Percentiles rank a stretch among this genome's conserved stretches.
These are phyloP conservation scores for Euschistus heros DNA, from an alignment of 1,140 invertebrate genomes.

Conservation along the genomic window DNA sequence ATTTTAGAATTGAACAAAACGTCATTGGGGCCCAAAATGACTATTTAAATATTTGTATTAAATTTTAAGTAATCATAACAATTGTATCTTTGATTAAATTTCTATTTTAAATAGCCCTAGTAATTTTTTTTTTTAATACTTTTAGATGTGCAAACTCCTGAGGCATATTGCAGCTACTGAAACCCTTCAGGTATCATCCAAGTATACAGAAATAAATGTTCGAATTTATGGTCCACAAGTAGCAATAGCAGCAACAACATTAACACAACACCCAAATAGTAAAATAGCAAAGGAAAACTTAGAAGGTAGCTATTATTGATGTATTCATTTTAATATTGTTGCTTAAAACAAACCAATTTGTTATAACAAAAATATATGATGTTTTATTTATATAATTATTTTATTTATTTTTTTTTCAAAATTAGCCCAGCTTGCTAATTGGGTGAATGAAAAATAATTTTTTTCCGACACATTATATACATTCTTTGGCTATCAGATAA, in stretches of 20 bases:
- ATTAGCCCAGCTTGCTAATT: too few species aligned
- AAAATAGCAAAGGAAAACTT: conserved; percentile 95
- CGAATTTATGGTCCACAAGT: conserved; percentile 90
- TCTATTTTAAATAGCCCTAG: too few species aligned
- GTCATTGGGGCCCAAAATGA: too few species aligned
- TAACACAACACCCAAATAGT: conserved; percentile 82
- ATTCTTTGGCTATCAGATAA: too few species aligned
- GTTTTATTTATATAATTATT: neutral
- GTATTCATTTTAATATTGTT: neutral
- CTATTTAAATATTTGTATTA: neutral
- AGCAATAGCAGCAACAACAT: conserved; percentile 80
- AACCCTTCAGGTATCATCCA: conserved; percentile 86
- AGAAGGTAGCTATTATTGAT: conserved; percentile 46
- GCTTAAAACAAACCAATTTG: neutral
- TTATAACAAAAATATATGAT: neutral
- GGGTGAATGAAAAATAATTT: too few species aligned
- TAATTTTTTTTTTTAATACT: conserved; percentile 9
- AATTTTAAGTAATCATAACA: neutral
- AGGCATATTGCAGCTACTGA: conserved; percentile 90
- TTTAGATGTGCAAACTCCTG: conserved; percentile 87
- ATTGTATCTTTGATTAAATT: too few species aligned
- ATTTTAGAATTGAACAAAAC: too few species aligned
- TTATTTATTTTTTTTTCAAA: too few species aligned
- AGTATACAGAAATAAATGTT: conserved; percentile 90
- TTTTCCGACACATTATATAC: too few species aligned